Evolutionary conservation across 2,797 vertebrate genomes (phyloP).

Genomic region (Meriones psammophilus): DNA sequence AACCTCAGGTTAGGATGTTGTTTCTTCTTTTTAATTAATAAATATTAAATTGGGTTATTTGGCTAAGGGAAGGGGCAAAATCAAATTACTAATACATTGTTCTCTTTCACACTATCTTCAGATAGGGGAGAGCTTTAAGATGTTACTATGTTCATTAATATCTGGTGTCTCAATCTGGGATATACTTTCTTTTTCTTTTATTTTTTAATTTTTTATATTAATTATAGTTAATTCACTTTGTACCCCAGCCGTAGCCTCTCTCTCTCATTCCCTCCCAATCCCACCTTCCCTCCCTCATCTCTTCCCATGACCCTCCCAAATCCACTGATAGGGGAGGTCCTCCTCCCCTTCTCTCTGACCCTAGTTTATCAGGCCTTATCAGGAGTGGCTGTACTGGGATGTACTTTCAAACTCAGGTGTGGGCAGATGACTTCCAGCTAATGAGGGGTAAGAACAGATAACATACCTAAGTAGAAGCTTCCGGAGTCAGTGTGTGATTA

Average conservation of each 20-base stretch:
- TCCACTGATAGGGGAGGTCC: too few relatives aligned
- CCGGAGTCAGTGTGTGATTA: not conserved
- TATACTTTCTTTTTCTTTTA: not conserved
- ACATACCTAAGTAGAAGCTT: not conserved
- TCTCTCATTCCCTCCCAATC: too few relatives aligned
- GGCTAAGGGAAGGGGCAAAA: not conserved
- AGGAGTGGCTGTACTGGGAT: not conserved
- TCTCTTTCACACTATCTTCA: not conserved
- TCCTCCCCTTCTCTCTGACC: too few relatives aligned
- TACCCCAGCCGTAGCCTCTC: too few relatives aligned
- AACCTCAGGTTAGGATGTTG: not conserved
- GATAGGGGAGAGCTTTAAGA: not conserved
- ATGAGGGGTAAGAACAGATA: not conserved
- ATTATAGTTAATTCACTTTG: too few relatives aligned
- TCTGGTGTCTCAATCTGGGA: not conserved
- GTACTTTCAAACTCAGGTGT: not conserved
- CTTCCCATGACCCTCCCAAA: too few relatives aligned
- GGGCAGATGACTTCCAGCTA: not conserved
- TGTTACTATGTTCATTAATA: not conserved
- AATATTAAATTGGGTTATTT: not conserved
- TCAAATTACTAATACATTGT: not conserved
- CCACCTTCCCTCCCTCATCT: too few relatives aligned
- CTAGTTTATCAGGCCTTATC: too few relatives aligned
- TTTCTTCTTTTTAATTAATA: constrained; percentile 40
- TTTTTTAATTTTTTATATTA: too few relatives aligned